Conservation (phyloP, 2,113 vertebrate genomes). For the Pycnonotus jocosus region DNA sequence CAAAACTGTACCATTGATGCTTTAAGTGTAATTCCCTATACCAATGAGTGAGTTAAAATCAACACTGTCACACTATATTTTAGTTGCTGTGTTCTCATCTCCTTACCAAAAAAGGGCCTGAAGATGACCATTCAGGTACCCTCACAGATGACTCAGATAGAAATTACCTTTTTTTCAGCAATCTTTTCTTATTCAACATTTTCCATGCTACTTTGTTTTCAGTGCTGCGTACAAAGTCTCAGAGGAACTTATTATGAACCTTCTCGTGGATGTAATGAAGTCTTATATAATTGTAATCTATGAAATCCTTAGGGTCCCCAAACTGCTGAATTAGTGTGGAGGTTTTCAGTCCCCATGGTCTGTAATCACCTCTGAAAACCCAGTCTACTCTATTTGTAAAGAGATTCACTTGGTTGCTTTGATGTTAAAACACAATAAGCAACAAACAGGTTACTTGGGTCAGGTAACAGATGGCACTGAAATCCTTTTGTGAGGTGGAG, state of each 20-base stretch:
- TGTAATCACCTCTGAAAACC: neutral
- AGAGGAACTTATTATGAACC: neutral
- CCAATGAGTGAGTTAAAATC: rapidly evolving
- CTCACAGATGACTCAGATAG: neutral
- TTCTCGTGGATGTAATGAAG: neutral
- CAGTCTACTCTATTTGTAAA: neutral
- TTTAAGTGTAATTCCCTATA: neutral
- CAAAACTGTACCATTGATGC: rapidly evolving
- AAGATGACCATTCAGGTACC: neutral
- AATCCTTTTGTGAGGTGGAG: neutral
- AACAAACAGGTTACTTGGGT: neutral
- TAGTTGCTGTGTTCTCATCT: neutral
- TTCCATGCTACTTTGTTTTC: neutral
- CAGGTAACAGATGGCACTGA: neutral
- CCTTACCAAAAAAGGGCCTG: neutral
- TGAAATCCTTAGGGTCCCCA: neutral
- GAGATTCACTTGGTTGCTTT: neutral
- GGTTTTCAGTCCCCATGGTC: neutral
- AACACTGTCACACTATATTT: rapidly evolving
- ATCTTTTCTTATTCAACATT: neutral
- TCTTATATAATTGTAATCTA: neutral
- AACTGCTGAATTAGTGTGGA: neutral
- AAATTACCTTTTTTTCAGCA: neutral
- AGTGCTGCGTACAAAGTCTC: neutral
- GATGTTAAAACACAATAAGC: neutral